Conservation (phyloP, 1,140 invertebrate genomes). For the Drosophila lini region DNA sequence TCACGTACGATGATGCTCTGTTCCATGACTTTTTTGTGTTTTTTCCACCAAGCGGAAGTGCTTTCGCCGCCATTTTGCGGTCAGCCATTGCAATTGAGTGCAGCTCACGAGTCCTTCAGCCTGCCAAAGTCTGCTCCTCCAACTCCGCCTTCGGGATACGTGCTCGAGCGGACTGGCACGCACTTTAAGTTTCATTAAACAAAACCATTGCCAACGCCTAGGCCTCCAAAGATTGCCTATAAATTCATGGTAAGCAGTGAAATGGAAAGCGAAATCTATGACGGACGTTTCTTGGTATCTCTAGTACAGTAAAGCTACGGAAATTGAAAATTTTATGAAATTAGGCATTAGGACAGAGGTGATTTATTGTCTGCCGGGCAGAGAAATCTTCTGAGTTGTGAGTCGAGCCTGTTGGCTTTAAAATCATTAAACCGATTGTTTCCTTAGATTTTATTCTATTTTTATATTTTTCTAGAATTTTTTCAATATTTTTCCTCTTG, state of each 20-base stretch:
- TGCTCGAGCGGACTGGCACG: slow-evolving; percentile 60
- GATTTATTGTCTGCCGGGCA: no score
- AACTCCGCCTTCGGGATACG: slow-evolving; percentile 46
- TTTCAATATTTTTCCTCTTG: neutral
- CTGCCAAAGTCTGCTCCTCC: slow-evolving; percentile 5
- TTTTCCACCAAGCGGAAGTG: slow-evolving; percentile 68
- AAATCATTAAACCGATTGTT: no score
- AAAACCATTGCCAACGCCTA: slow-evolving; percentile 40
- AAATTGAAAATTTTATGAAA: no score
- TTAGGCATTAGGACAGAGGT: no score
- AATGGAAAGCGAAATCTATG: slow-evolving; percentile 59
- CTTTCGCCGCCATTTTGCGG: slow-evolving; percentile 80
- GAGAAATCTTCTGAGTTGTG: no score
- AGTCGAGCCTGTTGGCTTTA: no score
- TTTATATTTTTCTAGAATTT: neutral
- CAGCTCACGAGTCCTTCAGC: slow-evolving; percentile 43
- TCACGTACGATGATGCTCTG: slow-evolving; percentile 57
- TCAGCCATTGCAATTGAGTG: slow-evolving; percentile 70
- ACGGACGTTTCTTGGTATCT: slow-evolving; percentile 4
- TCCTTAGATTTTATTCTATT: neutral
- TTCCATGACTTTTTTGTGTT: slow-evolving; percentile 55
- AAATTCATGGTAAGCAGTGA: slow-evolving; percentile 74
- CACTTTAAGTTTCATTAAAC: slow-evolving; percentile 72
- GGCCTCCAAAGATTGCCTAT: slow-evolving; percentile 65
- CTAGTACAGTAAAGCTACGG: neutral